phyloP scores from a whole-genome alignment of 1,140 invertebrate genomes.

The Sycobia sp. region DNA sequence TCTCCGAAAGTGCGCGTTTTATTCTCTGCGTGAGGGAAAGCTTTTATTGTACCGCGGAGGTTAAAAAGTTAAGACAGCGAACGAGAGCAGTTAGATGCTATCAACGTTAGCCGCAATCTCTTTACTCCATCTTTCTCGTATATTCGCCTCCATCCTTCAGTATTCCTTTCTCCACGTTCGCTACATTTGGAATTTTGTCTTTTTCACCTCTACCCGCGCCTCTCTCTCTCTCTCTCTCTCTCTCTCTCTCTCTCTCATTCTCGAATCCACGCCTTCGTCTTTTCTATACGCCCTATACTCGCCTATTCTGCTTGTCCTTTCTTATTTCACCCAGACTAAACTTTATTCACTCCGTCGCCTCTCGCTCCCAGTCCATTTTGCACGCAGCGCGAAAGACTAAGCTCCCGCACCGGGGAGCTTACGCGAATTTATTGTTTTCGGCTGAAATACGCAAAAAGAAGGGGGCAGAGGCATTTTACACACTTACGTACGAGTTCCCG shows the following conservation, averaged over 20 bases:
- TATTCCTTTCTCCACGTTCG: conserved; percentile 27
- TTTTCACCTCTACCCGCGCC: too few relatives aligned
- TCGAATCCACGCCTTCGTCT: too few relatives aligned
- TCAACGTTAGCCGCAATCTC: conserved; percentile 17
- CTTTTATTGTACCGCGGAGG: conserved; percentile 25
- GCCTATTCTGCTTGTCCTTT: not conserved
- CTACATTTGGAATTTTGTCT: conserved; percentile 11
- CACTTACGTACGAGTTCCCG: not conserved
- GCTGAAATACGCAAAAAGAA: conserved; percentile 40
- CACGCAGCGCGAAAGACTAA: conserved; percentile 32
- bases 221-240: not conserved
- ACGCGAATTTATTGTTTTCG: conserved; percentile 39
- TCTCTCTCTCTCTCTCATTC: not conserved
- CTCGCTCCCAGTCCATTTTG: not conserved
- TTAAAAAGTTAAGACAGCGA: conserved; percentile 17
- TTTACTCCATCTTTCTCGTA: conserved; percentile 20
- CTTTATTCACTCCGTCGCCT: conserved; percentile 27
- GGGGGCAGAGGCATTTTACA: not conserved
- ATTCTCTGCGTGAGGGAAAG: conserved; percentile 8
- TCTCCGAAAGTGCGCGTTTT: conserved; percentile 13
- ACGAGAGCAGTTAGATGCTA: conserved; percentile 28
- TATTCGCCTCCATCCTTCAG: not conserved
- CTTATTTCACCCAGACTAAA: conserved; percentile 1
- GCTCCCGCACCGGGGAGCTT: conserved; percentile 38
- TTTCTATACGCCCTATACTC: too few relatives aligned